Evolutionary conservation across 2,113 vertebrate genomes (phyloP).

Genomic region (Patagioenas fasciata): DNA sequence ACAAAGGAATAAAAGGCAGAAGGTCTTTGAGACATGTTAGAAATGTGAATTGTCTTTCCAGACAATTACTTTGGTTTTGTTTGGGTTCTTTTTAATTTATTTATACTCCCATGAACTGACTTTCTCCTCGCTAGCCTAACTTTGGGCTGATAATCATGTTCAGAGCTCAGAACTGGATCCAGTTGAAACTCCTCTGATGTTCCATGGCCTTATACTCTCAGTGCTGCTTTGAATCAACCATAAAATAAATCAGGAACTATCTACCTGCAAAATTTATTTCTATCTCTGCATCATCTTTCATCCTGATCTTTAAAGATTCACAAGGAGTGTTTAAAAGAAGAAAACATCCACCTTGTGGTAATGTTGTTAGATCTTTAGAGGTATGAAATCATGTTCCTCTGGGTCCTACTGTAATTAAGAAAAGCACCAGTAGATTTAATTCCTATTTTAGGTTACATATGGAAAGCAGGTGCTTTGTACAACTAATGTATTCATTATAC

Average conservation of each 20-base stretch:
- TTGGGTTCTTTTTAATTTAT: neutral
- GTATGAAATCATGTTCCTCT: neutral
- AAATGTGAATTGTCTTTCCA: neutral
- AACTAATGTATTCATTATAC: neutral
- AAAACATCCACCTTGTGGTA: neutral
- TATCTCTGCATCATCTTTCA: neutral
- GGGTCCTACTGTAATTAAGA: neutral
- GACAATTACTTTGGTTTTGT: neutral
- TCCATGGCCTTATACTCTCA: neutral
- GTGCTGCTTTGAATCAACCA: neutral
- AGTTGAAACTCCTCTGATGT: neutral
- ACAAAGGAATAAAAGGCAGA: neutral
- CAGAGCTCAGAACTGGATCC: neutral
- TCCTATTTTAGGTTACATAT: neutral
- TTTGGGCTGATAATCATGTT: neutral
- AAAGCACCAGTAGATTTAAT: neutral
- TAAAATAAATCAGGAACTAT: neutral
- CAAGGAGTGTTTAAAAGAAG: neutral
- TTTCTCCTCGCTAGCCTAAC: neutral
- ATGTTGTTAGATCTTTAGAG: neutral
- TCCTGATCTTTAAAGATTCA: neutral
- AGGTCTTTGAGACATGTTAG: neutral
- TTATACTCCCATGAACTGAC: neutral
- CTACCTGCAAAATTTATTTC: neutral
- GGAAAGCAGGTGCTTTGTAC: neutral